Percentiles rank a stretch among this genome's conserved stretches.
Evolutionary conservation across 2,113 vertebrate genomes (phyloP).

Genomic region (Pomatorhinus ruficollis): DNA sequence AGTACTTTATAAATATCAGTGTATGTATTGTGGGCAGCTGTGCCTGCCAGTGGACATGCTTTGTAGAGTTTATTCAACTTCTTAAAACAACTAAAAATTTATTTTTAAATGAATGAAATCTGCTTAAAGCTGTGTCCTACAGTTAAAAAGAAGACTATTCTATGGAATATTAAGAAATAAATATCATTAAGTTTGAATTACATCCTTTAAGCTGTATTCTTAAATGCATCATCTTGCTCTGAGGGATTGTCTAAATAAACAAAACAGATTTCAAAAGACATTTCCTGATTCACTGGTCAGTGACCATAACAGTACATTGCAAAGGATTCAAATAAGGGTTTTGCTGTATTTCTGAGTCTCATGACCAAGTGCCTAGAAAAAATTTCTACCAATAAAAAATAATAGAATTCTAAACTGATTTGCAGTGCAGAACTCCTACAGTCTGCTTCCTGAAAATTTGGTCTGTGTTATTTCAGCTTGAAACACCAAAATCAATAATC

Average conservation of each 20-base stretch:
- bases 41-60: constrained; percentile 42
- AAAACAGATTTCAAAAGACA: background rate
- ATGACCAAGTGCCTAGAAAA: background rate
- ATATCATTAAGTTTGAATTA: background rate
- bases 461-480: constrained; percentile 7
- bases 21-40: constrained; percentile 7
- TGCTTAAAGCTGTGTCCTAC: background rate
- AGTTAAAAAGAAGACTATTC: constrained; percentile 12
- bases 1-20: constrained; percentile 48
- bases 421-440: background rate
- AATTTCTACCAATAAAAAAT: background rate
- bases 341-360: background rate
- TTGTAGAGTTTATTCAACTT: constrained; percentile 48
- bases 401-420: background rate
- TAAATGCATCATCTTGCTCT: background rate
- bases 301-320: background rate
- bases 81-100: background rate
- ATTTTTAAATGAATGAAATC: background rate
- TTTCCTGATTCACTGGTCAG: background rate
- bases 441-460: constrained; percentile 21
- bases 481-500: background rate
- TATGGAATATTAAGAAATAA: background rate
- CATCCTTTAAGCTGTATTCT: background rate
- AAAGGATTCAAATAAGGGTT: background rate
- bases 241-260: background rate